These are phyloP conservation scores for Ptychobarbus kaznakovi DNA, from an alignment of 2,797 vertebrate genomes.

Conservation along the genomic window DNA sequence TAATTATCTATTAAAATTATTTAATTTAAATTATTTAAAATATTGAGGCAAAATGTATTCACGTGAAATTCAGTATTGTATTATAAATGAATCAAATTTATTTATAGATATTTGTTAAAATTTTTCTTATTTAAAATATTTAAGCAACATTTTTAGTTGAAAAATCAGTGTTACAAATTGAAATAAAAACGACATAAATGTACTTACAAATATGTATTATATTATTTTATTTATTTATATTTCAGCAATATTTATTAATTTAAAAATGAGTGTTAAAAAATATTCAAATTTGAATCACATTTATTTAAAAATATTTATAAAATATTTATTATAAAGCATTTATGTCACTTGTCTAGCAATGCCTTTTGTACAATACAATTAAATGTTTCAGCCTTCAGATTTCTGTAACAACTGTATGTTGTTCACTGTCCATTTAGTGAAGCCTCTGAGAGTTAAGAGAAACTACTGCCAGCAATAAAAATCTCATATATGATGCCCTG, in stretches of 20 bases:
- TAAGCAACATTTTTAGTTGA: background rate
- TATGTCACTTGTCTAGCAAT: background rate
- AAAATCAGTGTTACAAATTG: too few relatives aligned
- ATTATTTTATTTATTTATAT: background rate
- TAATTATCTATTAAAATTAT: background rate
- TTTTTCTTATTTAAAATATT: background rate
- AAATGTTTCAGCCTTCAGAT: background rate
- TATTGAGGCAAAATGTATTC: background rate
- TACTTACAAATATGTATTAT: background rate
- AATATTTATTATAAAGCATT: background rate
- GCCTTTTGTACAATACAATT: background rate
- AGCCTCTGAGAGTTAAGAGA: background rate
- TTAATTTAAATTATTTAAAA: background rate
- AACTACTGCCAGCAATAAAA: conserved; percentile 6
- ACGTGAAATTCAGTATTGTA: background rate
- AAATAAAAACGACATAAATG: too few relatives aligned
- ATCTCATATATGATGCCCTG: conserved; percentile 13
- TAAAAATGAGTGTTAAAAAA: background rate
- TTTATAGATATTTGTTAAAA: background rate
- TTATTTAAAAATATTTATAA: background rate
- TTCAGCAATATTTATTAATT: background rate
- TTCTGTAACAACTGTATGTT: background rate
- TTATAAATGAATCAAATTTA: background rate
- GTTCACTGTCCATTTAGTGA: conserved; percentile 3
- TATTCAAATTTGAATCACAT: background rate